Evolutionary conservation across 2,797 vertebrate genomes (phyloP).

Genomic region (Cheirogaleus major): DNA sequence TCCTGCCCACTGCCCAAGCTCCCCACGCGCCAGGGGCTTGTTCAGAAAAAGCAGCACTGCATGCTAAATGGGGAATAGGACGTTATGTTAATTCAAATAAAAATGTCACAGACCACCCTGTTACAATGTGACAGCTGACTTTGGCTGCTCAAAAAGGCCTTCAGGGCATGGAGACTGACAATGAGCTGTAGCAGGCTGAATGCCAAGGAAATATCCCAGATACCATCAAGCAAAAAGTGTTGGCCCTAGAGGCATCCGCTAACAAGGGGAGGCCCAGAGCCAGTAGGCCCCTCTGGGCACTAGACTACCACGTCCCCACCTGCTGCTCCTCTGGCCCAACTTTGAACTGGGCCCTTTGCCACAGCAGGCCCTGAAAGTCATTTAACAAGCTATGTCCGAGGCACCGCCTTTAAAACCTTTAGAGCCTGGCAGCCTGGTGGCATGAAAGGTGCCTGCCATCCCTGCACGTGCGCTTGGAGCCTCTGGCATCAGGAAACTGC

Average conservation of each 20-base stretch:
- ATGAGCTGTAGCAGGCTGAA: neutral
- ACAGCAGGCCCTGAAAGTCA: neutral
- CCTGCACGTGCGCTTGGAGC: rapidly evolving
- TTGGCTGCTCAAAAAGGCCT: neutral
- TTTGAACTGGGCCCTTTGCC: neutral
- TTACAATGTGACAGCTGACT: neutral
- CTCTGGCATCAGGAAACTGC: neutral
- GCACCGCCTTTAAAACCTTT: neutral
- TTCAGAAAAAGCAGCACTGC: neutral
- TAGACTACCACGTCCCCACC: no score
- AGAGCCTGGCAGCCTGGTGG: neutral
- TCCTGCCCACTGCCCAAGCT: neutral
- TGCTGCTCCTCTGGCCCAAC: neutral
- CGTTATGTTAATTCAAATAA: neutral
- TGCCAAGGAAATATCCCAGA: neutral
- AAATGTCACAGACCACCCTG: neutral
- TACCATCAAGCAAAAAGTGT: neutral
- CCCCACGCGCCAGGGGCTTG: neutral
- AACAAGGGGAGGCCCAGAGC: no score
- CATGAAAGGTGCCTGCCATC: no score
- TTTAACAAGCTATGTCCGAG: neutral
- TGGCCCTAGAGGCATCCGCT: no score
- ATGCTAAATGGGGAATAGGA: neutral
- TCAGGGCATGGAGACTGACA: neutral
- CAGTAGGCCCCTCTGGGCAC: neutral